Percentiles rank a stretch among this genome's conserved stretches.
Conservation (phyloP, 2,888 invertebrate genomes). For the Argyresthia albistria region DNA sequence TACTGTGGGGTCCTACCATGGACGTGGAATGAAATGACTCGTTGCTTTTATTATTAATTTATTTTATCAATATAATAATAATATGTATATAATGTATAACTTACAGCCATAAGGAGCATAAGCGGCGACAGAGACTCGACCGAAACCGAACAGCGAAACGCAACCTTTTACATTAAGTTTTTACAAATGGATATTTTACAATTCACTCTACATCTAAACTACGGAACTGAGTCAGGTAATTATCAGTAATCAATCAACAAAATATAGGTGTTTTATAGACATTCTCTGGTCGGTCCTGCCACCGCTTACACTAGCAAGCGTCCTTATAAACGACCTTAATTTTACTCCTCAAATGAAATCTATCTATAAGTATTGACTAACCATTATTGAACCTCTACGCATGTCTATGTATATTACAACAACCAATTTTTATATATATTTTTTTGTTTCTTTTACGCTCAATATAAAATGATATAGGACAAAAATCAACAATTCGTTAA, state of each 20-base stretch:
- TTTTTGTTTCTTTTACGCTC: not conserved
- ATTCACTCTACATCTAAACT: not conserved
- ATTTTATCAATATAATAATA: slow-evolving; percentile 70
- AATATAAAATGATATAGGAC: not conserved
- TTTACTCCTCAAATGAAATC: slow-evolving; percentile 22
- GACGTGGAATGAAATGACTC: slow-evolving; percentile 6
- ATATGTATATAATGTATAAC: slow-evolving; percentile 70
- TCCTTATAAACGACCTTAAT: slow-evolving; percentile 42
- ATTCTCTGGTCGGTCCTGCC: slow-evolving; percentile 7
- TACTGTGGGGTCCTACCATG: not conserved
- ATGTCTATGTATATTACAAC: slow-evolving; percentile 39
- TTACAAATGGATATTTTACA: slow-evolving; percentile 1
- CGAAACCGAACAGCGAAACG: not conserved
- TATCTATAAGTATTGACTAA: slow-evolving; percentile 21
- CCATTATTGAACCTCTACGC: not conserved
- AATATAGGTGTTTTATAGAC: not conserved
- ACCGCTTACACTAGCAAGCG: slow-evolving; percentile 34
- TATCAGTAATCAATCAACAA: not conserved
- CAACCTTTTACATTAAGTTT: not conserved
- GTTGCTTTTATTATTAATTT: slow-evolving; percentile 65
- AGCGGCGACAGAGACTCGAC: slow-evolving; percentile 14
- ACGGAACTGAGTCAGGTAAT: not conserved
- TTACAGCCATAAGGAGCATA: slow-evolving; percentile 56
- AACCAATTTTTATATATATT: slow-evolving; percentile 34
- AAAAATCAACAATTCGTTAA: slow-evolving; percentile 1